Percentiles rank a stretch among this genome's conserved stretches.
Conservation (phyloP, 2,113 vertebrate species). For the Calyptomena viridis region DNA sequence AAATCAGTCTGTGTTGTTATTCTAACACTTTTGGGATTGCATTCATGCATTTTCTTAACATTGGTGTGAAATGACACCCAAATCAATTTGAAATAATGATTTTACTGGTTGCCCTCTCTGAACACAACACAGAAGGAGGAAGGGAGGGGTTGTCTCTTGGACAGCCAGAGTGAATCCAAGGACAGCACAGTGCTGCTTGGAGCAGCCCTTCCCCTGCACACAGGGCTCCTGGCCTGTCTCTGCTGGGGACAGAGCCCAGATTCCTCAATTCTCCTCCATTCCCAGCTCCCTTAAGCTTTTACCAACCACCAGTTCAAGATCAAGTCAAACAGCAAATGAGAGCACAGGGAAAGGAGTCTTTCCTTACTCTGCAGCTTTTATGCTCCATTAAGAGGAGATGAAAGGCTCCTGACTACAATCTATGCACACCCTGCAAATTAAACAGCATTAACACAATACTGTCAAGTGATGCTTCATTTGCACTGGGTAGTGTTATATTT, state of each 20-base stretch:
- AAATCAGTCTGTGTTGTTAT: background rate
- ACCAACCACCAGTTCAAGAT: background rate
- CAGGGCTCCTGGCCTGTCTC: background rate
- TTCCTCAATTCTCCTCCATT: background rate
- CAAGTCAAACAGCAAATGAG: background rate
- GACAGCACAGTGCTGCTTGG: background rate
- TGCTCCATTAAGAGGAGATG: background rate
- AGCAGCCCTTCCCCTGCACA: background rate
- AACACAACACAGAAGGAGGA: background rate
- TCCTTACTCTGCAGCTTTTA: slow-evolving; percentile 28
- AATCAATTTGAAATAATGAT: background rate
- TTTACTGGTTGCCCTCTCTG: background rate
- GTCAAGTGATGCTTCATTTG: background rate
- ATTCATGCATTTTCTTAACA: background rate
- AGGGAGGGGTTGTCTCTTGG: background rate
- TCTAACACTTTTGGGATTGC: background rate
- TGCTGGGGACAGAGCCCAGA: background rate
- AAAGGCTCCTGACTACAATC: slow-evolving; percentile 17
- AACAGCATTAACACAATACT: background rate
- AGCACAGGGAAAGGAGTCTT: background rate
- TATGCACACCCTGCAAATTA: slow-evolving; percentile 32
- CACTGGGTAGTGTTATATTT: background rate
- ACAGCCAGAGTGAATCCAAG: background rate
- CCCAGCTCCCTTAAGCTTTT: background rate
- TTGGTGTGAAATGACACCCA: background rate